These are phyloP conservation scores for Chloroceryle inda DNA, from an alignment of 2,797 vertebrate genomes.

Conservation along the genomic window DNA sequence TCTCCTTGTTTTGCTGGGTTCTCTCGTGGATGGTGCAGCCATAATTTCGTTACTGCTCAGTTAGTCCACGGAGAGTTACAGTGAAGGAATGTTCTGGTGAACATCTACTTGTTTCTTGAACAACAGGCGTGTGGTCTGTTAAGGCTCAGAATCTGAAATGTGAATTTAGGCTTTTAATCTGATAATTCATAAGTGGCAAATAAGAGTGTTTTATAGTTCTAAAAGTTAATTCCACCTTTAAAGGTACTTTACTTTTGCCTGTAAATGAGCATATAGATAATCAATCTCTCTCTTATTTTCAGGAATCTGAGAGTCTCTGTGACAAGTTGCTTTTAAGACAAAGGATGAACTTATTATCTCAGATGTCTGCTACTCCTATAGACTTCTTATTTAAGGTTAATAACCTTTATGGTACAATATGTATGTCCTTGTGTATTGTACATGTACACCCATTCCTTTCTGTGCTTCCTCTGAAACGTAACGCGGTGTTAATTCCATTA, in stretches of 20 bases:
- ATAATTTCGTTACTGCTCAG: not conserved
- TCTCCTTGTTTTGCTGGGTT: not conserved
- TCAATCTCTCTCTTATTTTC: not conserved
- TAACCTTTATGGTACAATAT: not conserved
- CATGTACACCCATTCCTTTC: not conserved
- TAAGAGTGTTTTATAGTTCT: not conserved
- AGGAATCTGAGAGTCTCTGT: constrained; percentile 86
- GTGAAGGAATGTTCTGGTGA: not conserved
- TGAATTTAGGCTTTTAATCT: not conserved
- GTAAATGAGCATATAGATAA: not conserved
- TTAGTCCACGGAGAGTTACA: not conserved
- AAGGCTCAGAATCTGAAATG: not conserved
- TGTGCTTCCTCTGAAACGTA: not conserved
- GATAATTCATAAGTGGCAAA: not conserved
- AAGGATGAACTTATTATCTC: constrained; percentile 90
- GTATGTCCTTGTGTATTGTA: not conserved
- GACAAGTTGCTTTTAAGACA: constrained; percentile 88
- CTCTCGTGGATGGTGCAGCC: not conserved
- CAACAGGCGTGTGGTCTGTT: not conserved
- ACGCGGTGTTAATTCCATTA: not conserved
- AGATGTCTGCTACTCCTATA: constrained; percentile 88
- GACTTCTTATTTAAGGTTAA: constrained; percentile 93
- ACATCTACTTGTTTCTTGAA: not conserved
- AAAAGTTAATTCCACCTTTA: not conserved
- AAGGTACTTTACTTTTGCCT: not conserved